phyloP scores from a whole-genome alignment of 2,113 vertebrate genomes.

The Bombycilla garrulus region DNA sequence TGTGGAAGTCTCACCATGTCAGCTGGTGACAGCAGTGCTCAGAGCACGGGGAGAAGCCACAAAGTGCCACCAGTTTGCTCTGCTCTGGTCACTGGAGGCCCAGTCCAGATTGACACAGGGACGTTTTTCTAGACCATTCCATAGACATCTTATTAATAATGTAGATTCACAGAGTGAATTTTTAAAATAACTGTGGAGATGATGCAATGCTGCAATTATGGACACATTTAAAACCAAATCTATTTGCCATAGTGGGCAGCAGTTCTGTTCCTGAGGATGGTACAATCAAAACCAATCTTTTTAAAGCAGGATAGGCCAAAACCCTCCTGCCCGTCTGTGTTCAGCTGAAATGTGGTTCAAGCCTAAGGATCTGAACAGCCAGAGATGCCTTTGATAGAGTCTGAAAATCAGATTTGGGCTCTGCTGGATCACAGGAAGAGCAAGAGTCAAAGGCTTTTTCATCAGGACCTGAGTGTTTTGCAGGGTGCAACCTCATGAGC shows the following conservation, averaged over 20 bases:
- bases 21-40: background rate
- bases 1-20: background rate
- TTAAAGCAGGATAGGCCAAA: background rate
- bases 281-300: background rate
- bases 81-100: rapidly evolving
- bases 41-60: background rate
- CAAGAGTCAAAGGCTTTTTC: background rate
- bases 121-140: background rate
- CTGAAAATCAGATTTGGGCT: background rate
- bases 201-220: background rate
- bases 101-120: background rate
- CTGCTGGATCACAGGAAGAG: background rate
- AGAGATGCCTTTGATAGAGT: background rate
- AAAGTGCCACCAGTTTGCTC: background rate
- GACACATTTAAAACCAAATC: background rate
- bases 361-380: background rate
- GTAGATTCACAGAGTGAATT: conserved; percentile 16
- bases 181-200: conserved; percentile 20
- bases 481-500: background rate
- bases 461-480: background rate
- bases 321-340: background rate
- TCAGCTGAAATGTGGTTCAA: background rate
- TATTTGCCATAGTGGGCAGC: background rate
- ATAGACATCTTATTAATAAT: conserved; percentile 54
- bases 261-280: background rate